phyloP scores from a whole-genome alignment of 2,113 vertebrate genomes.

The Silurus meridionalis region DNA sequence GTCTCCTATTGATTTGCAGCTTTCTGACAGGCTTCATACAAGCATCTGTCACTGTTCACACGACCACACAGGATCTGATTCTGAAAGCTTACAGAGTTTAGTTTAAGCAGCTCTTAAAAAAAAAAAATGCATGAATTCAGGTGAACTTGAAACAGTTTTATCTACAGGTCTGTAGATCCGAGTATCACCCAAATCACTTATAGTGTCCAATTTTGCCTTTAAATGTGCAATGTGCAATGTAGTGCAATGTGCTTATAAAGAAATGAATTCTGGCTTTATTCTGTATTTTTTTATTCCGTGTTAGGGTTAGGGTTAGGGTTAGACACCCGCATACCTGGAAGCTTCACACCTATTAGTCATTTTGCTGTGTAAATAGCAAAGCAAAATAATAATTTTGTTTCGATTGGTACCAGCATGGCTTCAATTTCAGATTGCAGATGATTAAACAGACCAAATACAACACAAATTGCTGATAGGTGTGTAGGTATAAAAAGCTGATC shows the following conservation, averaged over 20 bases:
- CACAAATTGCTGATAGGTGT: not conserved
- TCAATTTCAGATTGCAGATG: not conserved
- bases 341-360: not conserved
- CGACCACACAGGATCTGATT: conserved; percentile 21
- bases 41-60: conserved; percentile 26
- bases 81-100: not conserved
- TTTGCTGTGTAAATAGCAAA: not conserved
- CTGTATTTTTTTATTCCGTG: no score
- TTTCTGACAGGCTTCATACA: conserved; percentile 48
- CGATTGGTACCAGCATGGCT: not conserved
- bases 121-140: conserved; percentile 8
- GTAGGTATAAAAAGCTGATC: not conserved
- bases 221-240: not conserved
- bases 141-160: no score
- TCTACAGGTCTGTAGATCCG: not conserved
- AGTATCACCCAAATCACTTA: not conserved
- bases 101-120: not conserved
- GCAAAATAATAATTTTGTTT: not conserved
- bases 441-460: not conserved
- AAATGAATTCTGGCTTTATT: not conserved
- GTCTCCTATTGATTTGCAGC: conserved; percentile 38
- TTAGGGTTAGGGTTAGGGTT: no score
- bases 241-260: not conserved
- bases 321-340: not conserved
- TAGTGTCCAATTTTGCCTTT: not conserved